These are phyloP conservation scores for Numenius arquata DNA, from an alignment of 2,113 vertebrate genomes.

Conservation along the genomic window DNA sequence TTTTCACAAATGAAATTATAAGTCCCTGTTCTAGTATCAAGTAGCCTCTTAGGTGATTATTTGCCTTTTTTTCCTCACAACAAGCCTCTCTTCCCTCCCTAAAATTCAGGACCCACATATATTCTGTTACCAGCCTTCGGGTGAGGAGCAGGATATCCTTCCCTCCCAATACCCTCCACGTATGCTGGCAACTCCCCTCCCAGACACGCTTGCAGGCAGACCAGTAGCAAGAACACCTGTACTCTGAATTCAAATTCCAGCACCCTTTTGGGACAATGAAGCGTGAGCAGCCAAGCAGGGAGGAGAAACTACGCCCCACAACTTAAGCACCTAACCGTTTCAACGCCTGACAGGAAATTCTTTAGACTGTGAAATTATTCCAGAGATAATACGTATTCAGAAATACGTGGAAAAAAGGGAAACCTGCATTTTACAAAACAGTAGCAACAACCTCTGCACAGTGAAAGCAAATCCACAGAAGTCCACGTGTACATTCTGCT, in stretches of 20 bases:
- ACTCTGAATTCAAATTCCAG: not conserved
- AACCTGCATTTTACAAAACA: not conserved
- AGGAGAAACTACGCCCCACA: not conserved
- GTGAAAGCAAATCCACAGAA: not conserved
- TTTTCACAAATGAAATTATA: not conserved
- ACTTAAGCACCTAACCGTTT: not conserved
- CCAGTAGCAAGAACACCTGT: not conserved
- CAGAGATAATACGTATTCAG: not conserved
- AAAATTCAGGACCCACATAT: not conserved
- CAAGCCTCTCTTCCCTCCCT: not conserved
- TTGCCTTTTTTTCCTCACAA: not conserved
- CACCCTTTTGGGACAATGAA: rapidly evolving
- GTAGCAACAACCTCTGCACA: not conserved
- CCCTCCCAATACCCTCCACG: rapidly evolving
- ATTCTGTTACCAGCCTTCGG: not conserved
- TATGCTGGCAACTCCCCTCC: not conserved
- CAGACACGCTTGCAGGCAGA: not conserved
- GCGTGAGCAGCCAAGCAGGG: not conserved
- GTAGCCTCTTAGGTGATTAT: not conserved
- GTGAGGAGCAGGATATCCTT: not conserved
- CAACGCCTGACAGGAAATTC: not conserved
- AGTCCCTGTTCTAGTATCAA: not conserved
- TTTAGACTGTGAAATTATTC: not conserved
- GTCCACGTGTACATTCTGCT: not conserved
- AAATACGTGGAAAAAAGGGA: not conserved